A percentile compares a stretch with the other conserved stretches of the same genome.
These are phyloP conservation scores for Eulemur albifrons DNA, from an alignment of 2,797 vertebrate genomes.

Conservation along the genomic window DNA sequence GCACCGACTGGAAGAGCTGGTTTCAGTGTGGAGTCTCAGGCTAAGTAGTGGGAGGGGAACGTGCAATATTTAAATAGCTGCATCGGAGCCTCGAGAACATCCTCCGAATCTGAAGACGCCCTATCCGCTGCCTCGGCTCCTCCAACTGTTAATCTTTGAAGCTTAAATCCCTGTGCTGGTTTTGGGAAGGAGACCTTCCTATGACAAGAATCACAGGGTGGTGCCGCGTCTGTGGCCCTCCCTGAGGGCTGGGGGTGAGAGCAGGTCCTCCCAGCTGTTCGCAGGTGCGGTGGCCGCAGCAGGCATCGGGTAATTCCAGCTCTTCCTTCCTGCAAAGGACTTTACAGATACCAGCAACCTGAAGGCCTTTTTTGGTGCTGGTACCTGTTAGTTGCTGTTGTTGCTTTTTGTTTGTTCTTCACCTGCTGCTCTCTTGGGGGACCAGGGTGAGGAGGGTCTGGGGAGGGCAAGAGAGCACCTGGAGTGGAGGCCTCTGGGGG, in stretches of 20 bases:
- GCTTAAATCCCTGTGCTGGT: accelerated
- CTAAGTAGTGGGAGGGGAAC: neutral
- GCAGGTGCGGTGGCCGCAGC: neutral
- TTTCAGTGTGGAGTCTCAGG: neutral
- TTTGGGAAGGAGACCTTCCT: neutral
- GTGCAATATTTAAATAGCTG: accelerated
- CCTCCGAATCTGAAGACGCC: accelerated
- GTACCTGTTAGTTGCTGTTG: neutral
- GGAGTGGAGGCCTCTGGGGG: too few relatives aligned
- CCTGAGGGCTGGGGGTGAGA: neutral
- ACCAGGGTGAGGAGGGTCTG: neutral
- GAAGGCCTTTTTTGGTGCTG: neutral
- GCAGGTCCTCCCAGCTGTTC: neutral
- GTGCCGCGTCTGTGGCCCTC: neutral
- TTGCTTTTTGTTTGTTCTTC: neutral
- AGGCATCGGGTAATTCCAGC: too few relatives aligned
- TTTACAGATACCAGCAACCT: neutral
- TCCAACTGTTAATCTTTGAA: neutral
- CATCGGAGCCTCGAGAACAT: accelerated
- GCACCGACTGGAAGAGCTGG: neutral
- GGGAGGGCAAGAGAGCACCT: neutral
- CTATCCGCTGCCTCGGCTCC: accelerated
- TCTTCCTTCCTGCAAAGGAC: neutral
- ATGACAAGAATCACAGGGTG: accelerated
- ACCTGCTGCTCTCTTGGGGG: neutral